Conservation (phyloP, 2,797 vertebrate species). For the Hypotaenidia okinawae region DNA sequence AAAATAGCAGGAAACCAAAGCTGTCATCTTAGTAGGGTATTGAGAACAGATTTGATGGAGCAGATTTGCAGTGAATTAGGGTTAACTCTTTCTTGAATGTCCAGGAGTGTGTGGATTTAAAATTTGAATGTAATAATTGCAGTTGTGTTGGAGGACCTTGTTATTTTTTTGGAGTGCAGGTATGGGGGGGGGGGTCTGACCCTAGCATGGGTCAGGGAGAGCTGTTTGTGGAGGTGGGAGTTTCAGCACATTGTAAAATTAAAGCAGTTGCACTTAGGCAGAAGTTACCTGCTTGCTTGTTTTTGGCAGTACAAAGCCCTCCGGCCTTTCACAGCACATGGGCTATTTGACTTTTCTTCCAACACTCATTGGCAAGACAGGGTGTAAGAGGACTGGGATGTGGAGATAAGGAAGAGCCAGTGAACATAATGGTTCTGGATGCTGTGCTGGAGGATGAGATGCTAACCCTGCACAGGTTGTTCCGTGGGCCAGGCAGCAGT, state of each 20-base stretch:
- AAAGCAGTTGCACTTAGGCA: not conserved
- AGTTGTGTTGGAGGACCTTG: not conserved
- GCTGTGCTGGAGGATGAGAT: not conserved
- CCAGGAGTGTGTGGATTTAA: not conserved
- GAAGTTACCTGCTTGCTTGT: not conserved
- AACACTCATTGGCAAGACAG: not conserved
- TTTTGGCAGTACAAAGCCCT: not conserved
- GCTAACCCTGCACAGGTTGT: accelerated
- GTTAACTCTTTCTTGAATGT: not conserved
- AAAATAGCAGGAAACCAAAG: not conserved
- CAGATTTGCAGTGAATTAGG: not conserved
- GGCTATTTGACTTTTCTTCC: not conserved
- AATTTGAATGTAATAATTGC: not conserved
- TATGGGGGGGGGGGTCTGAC: not conserved
- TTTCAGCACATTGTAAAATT: accelerated
- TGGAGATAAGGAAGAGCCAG: not conserved
- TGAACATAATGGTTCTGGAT: accelerated
- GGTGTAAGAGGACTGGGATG: not conserved
- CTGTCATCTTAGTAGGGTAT: not conserved
- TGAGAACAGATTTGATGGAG: not conserved
- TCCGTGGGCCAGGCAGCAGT: accelerated
- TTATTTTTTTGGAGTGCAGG: not conserved
- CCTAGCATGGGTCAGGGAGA: not conserved
- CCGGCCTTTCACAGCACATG: not conserved
- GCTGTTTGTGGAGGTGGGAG: accelerated